Base-by-base conservation (phyloP, 2,888 invertebrate genomes). In the Hydrotaea cyrtoneurina region DNA sequence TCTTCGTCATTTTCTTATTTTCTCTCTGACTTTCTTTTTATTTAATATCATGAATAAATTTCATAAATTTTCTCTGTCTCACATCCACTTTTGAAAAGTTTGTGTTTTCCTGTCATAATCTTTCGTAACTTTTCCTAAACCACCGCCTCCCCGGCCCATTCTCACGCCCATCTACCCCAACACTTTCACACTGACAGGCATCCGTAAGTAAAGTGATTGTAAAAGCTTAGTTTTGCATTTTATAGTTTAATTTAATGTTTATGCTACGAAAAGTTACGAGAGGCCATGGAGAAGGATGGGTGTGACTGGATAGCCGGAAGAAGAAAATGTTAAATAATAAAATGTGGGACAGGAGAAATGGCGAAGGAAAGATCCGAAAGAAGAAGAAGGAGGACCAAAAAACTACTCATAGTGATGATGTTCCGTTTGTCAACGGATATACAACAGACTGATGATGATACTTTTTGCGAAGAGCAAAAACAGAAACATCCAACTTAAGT, bases 401-500 rank as follows among this genome's bases (percentile, higher is more conserved):
- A 39, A 31, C 76, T 75, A 36, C 62, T 80, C 21, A 3, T 59
- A 69, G 57, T 69, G 80, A 74, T 83, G 80, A 80, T 78, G 55
- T 84, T 84, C 73, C 75, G 81, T 81, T 84, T 84, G 84, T 84
- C 84, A 84, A 81, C 84, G 78, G 84, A 84, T 79, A 59, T 59
- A 76, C 72, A 10, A 31, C 81, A 76, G 81, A 78, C 84, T 84
- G 84, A 84, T 84, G 84, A 84, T 84, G 74, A 77, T 79, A 76
- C 76, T 76, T 76, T 79, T 75, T 57, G 36, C 23, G 23, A 15
- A 13, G 43, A 46, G 23, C 8, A 31, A 36, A 31, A 62, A 57
- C 23, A n/a, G 26, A 59, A 59, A 23, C 23, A 13, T 31, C 31
- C 59, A 59, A n/a, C 31, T 31, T 31, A 62, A 62, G 62, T 62